A percentile compares a stretch with the other conserved stretches of the same genome.
Evolutionary conservation across 2,888 invertebrate species (phyloP).

Genomic region (Platycnemis pennipes): DNA sequence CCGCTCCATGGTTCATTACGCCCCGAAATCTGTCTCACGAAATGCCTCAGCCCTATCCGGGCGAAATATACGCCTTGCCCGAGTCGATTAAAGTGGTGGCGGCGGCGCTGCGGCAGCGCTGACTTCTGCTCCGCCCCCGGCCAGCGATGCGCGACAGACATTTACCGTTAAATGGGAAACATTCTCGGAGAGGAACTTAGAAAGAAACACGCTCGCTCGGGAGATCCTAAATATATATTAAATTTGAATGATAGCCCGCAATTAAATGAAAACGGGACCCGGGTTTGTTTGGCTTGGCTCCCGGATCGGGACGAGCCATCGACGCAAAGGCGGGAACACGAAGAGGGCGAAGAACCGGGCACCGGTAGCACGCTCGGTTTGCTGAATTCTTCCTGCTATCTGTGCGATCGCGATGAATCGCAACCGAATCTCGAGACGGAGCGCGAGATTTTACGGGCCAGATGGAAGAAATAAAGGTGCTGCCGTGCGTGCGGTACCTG

Average conservation of each 20-base stretch:
- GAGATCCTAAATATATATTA: conserved; percentile 11
- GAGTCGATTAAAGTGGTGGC: not conserved
- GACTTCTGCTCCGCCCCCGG: not conserved
- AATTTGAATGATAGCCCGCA: conserved; percentile 16
- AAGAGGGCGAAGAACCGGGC: not conserved
- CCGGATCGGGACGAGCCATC: not conserved
- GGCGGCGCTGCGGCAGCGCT: not conserved
- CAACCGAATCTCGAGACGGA: not conserved
- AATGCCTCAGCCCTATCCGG: not conserved
- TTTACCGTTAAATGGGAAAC: conserved; percentile 12
- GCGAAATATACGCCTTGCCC: not conserved
- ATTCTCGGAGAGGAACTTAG: not conserved
- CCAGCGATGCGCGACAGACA: not conserved
- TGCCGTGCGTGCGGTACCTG: not conserved
- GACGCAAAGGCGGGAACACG: not conserved
- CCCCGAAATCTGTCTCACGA: not conserved
- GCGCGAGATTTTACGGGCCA: not conserved
- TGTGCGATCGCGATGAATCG: not conserved
- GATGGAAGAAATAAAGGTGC: not conserved
- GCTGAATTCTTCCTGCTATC: not conserved
- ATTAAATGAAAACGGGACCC: conserved; percentile 31
- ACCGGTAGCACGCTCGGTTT: not conserved
- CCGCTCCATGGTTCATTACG: not conserved
- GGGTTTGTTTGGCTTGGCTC: not conserved
- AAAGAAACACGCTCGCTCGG: not conserved